Evolutionary conservation across 1,140 invertebrate species (phyloP), one percentile per base, ranked within the genome.

Genomic region (Heliconius melpomene): DNA sequence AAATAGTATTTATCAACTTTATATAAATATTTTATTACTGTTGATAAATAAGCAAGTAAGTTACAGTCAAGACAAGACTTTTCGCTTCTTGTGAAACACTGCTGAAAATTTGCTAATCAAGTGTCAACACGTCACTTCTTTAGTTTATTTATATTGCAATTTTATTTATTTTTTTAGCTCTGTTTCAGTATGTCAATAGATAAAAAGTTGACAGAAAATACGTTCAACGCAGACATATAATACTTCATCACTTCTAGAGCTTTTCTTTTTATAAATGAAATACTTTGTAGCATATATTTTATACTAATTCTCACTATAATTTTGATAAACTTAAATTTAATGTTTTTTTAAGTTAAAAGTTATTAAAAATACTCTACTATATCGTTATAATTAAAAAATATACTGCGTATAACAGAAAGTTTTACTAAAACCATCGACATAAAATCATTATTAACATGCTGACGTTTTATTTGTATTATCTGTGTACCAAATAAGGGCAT

Each of bases 401-500:
- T 16, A 66, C 11, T 66, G 60, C 23, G 26, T 66, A 26, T 66
- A 66, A 66, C 60, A 16, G 26, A 66, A 66, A n/a, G 29, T 13
- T 29, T 29, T 2, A 29, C 13, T 7, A 7, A 26, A 16, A 66
- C 26, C 26, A 66, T 66, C 23, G 60, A 66, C 60, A 29, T 66
- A 29, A 66, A 66, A 71, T 72, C 40, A 71, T 77, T 72, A 72
- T 72, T 72, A 66, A 73, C 29, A 13, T 78, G 77, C 70, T 78
- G 77, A 78, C 77, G 77, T 78, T 78, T 72, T 78, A 78, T 73
- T 52, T 73, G 29, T 78, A 11, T 73, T 73, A 78, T 78, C 71
- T 78, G 77, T 78, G 23, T 32, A 23, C 18, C n/a, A 57, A 66
- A 77, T 60, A 36, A 70, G 50, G 26, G 18, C 66, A 76, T 72